Evolutionary conservation across 2,113 vertebrate species (phyloP).

Genomic region (Passer domesticus): DNA sequence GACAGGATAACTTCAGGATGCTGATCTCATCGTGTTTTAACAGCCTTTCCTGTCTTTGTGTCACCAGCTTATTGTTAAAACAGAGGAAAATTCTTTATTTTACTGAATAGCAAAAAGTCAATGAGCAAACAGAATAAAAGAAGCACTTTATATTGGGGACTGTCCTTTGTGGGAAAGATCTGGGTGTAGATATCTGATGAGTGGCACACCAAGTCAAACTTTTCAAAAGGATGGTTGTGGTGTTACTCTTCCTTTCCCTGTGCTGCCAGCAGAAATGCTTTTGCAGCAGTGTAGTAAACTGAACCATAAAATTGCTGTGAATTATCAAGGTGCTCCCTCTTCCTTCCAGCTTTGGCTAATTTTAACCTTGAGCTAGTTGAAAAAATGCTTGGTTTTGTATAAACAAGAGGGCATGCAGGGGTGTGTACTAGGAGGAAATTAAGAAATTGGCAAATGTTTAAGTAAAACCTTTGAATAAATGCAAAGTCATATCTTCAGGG

Average conservation of each 20-base stretch:
- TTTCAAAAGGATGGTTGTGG: not conserved
- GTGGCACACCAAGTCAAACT: not conserved
- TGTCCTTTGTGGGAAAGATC: not conserved
- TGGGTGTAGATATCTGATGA: not conserved
- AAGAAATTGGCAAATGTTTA: not conserved
- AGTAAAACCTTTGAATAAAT: not conserved
- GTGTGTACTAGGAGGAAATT: not conserved
- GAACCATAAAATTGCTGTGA: not conserved
- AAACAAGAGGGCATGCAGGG: not conserved
- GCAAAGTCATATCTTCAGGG: not conserved
- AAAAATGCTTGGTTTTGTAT: not conserved
- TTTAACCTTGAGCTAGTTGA: not conserved
- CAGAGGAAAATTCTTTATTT: not conserved
- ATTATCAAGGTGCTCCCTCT: not conserved
- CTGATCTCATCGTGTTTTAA: not conserved
- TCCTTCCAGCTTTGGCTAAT: not conserved
- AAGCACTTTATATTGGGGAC: not conserved
- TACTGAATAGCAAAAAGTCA: not conserved
- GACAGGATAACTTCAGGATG: slow-evolving; percentile 34
- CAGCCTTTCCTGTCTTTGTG: slow-evolving; percentile 59
- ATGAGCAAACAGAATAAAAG: not conserved
- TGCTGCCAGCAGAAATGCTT: not conserved
- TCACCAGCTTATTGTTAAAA: slow-evolving; percentile 21
- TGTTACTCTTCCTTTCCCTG: not conserved
- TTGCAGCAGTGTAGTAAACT: not conserved